Evolutionary conservation across 2,797 vertebrate genomes (phyloP), one percentile per base, ranked within the genome.

Genomic region (Gymnothorax reevesii): DNA sequence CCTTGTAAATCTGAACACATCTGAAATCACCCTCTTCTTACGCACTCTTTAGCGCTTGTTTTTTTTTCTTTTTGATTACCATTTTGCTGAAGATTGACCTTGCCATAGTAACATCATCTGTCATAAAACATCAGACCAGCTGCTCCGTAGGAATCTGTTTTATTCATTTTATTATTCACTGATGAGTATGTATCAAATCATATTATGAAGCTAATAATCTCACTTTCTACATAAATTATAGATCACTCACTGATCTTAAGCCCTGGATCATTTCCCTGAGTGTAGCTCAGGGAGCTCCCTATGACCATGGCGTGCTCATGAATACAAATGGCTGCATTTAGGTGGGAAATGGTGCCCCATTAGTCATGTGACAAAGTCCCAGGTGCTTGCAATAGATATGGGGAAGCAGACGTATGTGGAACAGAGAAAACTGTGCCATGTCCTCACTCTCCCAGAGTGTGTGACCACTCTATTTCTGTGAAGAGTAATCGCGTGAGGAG

Each of bases 381-480:
- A 90, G 90, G 88, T 91, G 88, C 83, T 86, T 33, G 77, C 85
- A 86, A 87, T 82, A 86, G 89, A 87, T 84, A 87, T 79, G 83
- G 66, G 88, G 86, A 84, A 83, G 59, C 7, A 22, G 54, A 80
- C 33, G 54, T 59, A 90, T 88, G 33, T 87, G 66, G 88, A 86
- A 22, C 86, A 66, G 82, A 27, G 22, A 82, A 52, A 69, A 75
- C 33, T 85, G 85, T 88, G 87, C 66, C 82, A 25, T 89, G 82
- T 82, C 62, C 42, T 71, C 12, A 22, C 17, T 83, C 57, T 85
- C 62, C 82, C 69, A 27, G 57, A 69, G 60, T 71, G 5, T 66
- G 52, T 64, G 57, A 86, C 86, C 4, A 25, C 59, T 84, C 83
- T 71, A 69, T 88, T 88, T 89, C 80, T 87, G 88, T 57, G 87